Percentiles rank a stretch among this genome's conserved stretches.
Conservation (phyloP, 2,797 vertebrate genomes). For the Menidia menidia region DNA sequence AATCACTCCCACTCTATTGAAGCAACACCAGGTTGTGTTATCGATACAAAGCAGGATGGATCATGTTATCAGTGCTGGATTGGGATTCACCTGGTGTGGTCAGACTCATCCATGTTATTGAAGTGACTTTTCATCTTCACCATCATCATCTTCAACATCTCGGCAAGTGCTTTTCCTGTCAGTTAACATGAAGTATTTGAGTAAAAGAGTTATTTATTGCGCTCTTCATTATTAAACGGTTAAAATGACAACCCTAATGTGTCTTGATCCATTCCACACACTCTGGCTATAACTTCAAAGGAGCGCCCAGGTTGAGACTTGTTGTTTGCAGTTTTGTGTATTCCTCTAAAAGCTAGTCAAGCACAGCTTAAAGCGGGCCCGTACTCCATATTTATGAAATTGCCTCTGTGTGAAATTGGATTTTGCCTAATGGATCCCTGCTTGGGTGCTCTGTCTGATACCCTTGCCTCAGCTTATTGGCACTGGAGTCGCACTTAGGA, state of each 20-base stretch:
- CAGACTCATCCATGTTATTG: neutral
- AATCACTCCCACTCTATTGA: neutral
- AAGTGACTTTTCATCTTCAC: neutral
- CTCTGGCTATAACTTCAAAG: conserved; percentile 75
- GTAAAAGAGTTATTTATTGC: conserved; percentile 52
- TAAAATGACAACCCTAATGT: conserved; percentile 62
- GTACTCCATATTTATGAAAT: conserved; percentile 90
- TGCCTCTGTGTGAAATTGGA: conserved; percentile 88
- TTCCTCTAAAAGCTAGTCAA: conserved; percentile 82
- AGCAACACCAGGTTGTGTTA: neutral
- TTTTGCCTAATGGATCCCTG: conserved; percentile 88
- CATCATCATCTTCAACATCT: neutral
- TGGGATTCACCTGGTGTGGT: no score
- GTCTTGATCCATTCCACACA: conserved; percentile 65
- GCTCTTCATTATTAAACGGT: conserved; percentile 63
- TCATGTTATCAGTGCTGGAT: neutral
- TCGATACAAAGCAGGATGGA: neutral
- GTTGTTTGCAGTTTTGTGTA: conserved; percentile 85
- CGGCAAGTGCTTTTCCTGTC: neutral
- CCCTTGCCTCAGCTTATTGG: conserved; percentile 75
- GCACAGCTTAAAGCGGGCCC: conserved; percentile 81
- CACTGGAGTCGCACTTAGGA: conserved; percentile 73
- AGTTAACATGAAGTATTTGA: conserved; percentile 27
- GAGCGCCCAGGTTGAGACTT: conserved; percentile 64
- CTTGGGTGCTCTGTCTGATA: conserved; percentile 81